Evolutionary conservation across 1,140 invertebrate genomes (phyloP).

Genomic region (Atta texana): DNA sequence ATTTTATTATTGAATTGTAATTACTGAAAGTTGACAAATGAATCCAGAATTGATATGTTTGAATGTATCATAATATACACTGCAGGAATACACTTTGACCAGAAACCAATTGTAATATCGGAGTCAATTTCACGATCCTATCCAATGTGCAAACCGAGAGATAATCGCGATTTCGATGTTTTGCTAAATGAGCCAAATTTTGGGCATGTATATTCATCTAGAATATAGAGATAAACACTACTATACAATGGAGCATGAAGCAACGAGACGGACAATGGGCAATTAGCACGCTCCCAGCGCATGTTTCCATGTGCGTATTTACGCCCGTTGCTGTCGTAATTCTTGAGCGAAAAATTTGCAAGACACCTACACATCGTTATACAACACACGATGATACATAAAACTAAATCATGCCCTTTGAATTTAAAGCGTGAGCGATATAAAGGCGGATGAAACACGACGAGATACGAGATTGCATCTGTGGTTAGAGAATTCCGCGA

Average conservation of each 20-base stretch:
- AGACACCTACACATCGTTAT: not conserved
- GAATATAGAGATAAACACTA: constrained; percentile 47
- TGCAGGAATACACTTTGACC: constrained; percentile 11
- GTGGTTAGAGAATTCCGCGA: constrained; percentile 59
- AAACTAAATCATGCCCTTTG: constrained; percentile 26
- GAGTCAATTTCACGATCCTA: constrained; percentile 41
- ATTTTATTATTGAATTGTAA: not conserved
- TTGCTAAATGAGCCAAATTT: constrained; percentile 57
- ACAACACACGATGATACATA: constrained; percentile 40
- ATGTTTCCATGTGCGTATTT: not conserved
- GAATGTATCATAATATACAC: not conserved
- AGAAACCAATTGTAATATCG: constrained; percentile 36
- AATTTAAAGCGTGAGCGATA: constrained; percentile 54
- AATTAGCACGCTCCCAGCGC: constrained; percentile 27
- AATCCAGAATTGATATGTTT: constrained; percentile 5
- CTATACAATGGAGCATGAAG: constrained; percentile 36
- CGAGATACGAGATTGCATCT: constrained; percentile 62
- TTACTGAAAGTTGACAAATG: constrained; percentile 8
- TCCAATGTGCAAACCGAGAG: constrained; percentile 19
- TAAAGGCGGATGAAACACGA: constrained; percentile 42
- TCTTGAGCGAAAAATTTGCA: constrained; percentile 40
- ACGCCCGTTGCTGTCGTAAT: not conserved
- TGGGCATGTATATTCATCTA: constrained; percentile 38
- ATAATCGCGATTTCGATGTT: constrained; percentile 47
- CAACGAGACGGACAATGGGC: constrained; percentile 50